Evolutionary conservation across 2,888 invertebrate genomes (phyloP).

Genomic region (Aleiodes leptofemur): DNA sequence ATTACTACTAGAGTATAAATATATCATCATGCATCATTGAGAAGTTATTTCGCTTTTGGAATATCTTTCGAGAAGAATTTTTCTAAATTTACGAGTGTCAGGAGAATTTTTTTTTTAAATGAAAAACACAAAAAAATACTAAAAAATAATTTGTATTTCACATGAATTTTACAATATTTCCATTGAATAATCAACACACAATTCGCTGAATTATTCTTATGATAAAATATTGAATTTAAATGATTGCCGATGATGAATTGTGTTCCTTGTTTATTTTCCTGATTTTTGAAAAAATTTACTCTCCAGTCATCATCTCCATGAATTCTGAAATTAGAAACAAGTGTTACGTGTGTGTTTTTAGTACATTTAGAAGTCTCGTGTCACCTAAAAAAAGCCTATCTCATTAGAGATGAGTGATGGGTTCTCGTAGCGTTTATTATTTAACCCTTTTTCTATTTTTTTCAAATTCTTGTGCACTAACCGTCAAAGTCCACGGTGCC

Average conservation of each 20-base stretch:
- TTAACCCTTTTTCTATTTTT: neutral
- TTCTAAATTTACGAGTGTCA: too few relatives aligned
- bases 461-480: slow-evolving; percentile 68
- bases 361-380: neutral
- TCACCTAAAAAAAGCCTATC: slow-evolving; percentile 40
- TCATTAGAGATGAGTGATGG: slow-evolving; percentile 54
- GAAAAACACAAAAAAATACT: slow-evolving; percentile 7
- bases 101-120: too few relatives aligned
- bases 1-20: too few relatives aligned
- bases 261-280: neutral
- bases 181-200: too few relatives aligned
- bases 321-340: slow-evolving; percentile 81
- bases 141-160: slow-evolving; percentile 37
- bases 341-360: neutral
- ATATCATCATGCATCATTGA: too few relatives aligned
- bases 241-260: too few relatives aligned
- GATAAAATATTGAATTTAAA: too few relatives aligned
- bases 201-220: too few relatives aligned
- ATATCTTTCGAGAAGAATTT: too few relatives aligned
- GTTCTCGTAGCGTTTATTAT: slow-evolving; percentile 22
- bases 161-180: slow-evolving; percentile 14
- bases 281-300: slow-evolving; percentile 79
- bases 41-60: too few relatives aligned
- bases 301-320: slow-evolving; percentile 97
- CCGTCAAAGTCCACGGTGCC: slow-evolving; percentile 99